These are phyloP conservation scores for Zeuzera pyrina DNA, from an alignment of 2,888 invertebrate species.

Conservation along the genomic window DNA sequence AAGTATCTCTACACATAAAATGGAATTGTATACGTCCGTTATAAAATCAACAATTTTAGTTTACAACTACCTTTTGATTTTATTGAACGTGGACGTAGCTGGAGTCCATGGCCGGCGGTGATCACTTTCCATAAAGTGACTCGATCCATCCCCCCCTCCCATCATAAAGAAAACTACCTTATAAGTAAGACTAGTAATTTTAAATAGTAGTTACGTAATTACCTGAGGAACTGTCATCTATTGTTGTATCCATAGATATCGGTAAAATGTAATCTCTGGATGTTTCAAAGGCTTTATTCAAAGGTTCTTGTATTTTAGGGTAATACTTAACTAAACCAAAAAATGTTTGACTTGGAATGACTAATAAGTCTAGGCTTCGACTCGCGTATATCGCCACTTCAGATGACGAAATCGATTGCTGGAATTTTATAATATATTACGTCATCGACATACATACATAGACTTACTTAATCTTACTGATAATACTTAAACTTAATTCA, in stretches of 20 bases:
- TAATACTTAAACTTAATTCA: background rate
- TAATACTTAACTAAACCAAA: constrained; percentile 59
- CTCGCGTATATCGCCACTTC: constrained; percentile 58
- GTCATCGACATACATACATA: background rate
- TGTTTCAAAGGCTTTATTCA: constrained; percentile 49
- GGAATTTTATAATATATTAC: constrained; percentile 14
- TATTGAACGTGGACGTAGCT: too few relatives aligned
- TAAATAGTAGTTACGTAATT: constrained; percentile 5
- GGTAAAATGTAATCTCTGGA: constrained; percentile 61
- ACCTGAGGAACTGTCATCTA: constrained; percentile 43
- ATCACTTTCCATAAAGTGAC: too few relatives aligned
- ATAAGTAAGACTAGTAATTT: too few relatives aligned
- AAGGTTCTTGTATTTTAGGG: constrained; percentile 54
- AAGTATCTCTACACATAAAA: too few relatives aligned
- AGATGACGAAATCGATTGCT: constrained; percentile 54
- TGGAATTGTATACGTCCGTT: too few relatives aligned
- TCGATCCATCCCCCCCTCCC: too few relatives aligned
- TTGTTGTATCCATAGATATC: constrained; percentile 39
- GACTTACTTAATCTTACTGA: background rate
- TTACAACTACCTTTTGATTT: too few relatives aligned
- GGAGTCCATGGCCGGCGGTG: too few relatives aligned
- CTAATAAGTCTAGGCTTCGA: constrained; percentile 53
- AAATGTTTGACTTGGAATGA: constrained; percentile 54
- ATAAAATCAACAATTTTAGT: too few relatives aligned
- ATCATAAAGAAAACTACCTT: too few relatives aligned